Conservation (phyloP, 2,888 invertebrate genomes). For the Tuta absoluta region DNA sequence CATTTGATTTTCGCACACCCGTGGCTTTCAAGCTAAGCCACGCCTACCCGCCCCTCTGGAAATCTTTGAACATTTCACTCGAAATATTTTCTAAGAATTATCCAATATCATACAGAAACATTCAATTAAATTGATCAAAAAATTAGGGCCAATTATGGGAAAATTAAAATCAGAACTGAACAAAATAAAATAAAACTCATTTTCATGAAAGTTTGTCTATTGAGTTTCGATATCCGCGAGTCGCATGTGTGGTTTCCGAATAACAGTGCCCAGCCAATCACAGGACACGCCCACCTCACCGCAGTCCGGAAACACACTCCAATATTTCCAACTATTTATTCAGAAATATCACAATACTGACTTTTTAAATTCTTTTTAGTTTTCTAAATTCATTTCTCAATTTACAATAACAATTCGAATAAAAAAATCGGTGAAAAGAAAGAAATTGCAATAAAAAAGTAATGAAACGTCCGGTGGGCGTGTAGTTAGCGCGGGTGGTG, state of each 20-base stretch:
- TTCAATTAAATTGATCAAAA: too few species aligned
- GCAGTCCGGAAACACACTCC: background rate
- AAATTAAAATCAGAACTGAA: background rate
- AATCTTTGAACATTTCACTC: too few species aligned
- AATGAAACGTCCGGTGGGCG: constrained; percentile 37
- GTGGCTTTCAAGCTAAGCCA: too few species aligned
- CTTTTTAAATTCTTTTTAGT: background rate
- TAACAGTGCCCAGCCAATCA: constrained; percentile 7
- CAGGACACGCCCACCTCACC: background rate
- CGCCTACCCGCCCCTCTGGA: too few species aligned
- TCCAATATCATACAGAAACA: too few species aligned
- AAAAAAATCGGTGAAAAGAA: background rate
- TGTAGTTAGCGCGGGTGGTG: constrained; percentile 29
- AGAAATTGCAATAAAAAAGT: background rate
- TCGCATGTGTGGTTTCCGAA: background rate
- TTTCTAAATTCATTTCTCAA: background rate
- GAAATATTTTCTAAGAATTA: too few species aligned
- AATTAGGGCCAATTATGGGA: background rate
- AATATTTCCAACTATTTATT: background rate
- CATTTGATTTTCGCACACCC: too few species aligned
- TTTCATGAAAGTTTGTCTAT: constrained; percentile 1
- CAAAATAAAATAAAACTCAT: background rate
- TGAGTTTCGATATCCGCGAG: background rate
- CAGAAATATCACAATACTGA: background rate
- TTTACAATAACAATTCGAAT: background rate